Evolutionary conservation across 2,888 invertebrate genomes (phyloP), one percentile per base, ranked within the genome.

Genomic region (Phania funesta): DNA sequence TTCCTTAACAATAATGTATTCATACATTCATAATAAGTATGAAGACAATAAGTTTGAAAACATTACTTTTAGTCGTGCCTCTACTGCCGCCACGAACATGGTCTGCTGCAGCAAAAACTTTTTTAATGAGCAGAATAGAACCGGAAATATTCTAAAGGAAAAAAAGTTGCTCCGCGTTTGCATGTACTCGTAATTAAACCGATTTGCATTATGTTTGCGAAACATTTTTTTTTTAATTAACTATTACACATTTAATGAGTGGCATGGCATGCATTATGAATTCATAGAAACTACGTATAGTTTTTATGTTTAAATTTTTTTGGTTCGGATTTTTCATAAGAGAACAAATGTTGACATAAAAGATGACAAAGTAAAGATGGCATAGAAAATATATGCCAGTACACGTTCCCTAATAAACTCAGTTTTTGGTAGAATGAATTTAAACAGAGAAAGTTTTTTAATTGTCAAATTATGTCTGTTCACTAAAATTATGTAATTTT

Each of bases 181-280:
- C 58, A 76, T 67, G 50, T 38, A 26, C 26, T 26, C 26, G 26
- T 38, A 22, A 64, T 77, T 77, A 64, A 71, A 41, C 62, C 54
- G 68, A 81, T 77, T 77, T 81, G 73, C 77, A 77, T 77, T 77
- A 62, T 71, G 62, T 71, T 48, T 73, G 67, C 32, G 46, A 48
- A 50, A 64, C 20, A 58, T 41, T 18, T 54, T 67, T n/a, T 71
- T 71, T 82, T 82, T 82, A 82, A 82, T 82, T 82, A 82, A 82
- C 81, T 82, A 74, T 82, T 67, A 68, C 70, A 46, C 73, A 74
- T 73, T 70, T 77, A 82, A 77, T 82, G 80, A 81, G 81, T 78
- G 81, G 70, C 74, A 78, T 78, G 81, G 70, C 74, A 78, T 82
- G 81, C 77, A 82, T 78, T 82, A 82, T 77, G 77, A 82, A 82